These are phyloP conservation scores for Amitus sp. DNA, from an alignment of 2,888 invertebrate genomes.

Conservation along the genomic window DNA sequence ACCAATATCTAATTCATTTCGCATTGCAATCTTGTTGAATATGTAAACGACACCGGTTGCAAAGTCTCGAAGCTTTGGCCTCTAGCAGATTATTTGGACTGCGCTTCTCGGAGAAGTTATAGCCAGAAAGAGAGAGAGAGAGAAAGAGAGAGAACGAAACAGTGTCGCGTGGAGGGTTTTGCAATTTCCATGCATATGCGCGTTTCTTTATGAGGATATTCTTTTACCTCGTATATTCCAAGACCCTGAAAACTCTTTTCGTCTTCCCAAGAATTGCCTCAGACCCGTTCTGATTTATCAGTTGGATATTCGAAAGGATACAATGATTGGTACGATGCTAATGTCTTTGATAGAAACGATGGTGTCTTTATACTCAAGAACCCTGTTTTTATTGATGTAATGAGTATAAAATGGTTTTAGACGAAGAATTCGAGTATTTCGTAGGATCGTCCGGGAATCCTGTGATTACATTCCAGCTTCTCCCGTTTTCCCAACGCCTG, in stretches of 20 bases:
- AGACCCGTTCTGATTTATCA: too few relatives aligned
- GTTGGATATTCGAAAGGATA: too few relatives aligned
- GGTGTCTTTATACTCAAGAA: too few relatives aligned
- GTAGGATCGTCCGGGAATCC: slow-evolving; percentile 63
- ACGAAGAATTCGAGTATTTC: slow-evolving; percentile 64
- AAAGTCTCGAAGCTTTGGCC: slow-evolving; percentile 50
- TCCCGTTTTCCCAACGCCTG: slow-evolving; percentile 37
- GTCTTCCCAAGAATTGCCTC: too few relatives aligned
- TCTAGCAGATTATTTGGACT: slow-evolving; percentile 50
- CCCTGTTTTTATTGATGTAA: too few relatives aligned
- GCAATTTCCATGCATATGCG: slow-evolving; percentile 59
- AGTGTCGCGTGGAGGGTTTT: slow-evolving; percentile 35
- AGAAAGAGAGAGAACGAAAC: slow-evolving; percentile 36
- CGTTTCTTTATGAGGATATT: slow-evolving; percentile 56
- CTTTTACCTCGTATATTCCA: slow-evolving; percentile 45
- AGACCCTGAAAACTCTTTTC: too few relatives aligned
- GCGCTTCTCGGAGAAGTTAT: slow-evolving; percentile 40
- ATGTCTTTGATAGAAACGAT: too few relatives aligned
- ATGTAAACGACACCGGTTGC: slow-evolving; percentile 43
- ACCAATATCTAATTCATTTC: slow-evolving; percentile 1
- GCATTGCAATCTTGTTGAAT: slow-evolving; percentile 29
- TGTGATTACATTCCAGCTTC: slow-evolving; percentile 64
- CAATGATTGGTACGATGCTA: too few relatives aligned
- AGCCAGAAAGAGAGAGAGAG: slow-evolving; percentile 35
- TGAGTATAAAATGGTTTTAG: slow-evolving; percentile 51